phyloP scores from a whole-genome alignment of 2,888 invertebrate species.

The Luperina nickerlii region DNA sequence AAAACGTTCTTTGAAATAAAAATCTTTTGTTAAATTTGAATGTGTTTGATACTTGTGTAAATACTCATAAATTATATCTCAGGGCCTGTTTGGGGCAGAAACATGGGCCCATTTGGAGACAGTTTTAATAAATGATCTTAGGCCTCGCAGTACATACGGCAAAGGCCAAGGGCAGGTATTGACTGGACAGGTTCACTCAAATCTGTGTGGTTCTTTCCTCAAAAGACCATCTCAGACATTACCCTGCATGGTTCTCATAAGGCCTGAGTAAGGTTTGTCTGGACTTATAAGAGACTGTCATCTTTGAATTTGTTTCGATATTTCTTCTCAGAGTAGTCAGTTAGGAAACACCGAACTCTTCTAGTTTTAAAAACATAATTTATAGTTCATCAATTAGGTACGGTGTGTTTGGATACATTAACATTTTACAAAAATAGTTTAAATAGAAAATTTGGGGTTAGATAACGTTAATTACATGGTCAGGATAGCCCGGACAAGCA shows the following conservation, averaged over 20 bases:
- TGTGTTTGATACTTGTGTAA: constrained; percentile 21
- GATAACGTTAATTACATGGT: background rate
- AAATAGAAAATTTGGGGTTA: background rate
- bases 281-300: background rate
- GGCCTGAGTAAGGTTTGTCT: background rate
- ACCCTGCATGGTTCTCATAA: background rate
- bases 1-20: constrained; percentile 43
- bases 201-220: background rate
- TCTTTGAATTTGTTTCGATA: background rate
- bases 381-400: background rate
- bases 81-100: constrained; percentile 20
- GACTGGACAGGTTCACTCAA: background rate
- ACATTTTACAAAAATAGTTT: background rate
- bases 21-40: constrained; percentile 41
- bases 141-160: background rate
- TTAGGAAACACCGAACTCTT: background rate
- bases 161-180: background rate
- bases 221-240: background rate
- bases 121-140: constrained; percentile 32
- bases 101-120: constrained; percentile 12
- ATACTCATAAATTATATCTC: constrained; percentile 45
- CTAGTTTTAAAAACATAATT: background rate
- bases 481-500: rapidly evolving
- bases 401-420: background rate
- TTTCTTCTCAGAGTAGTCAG: background rate